These are phyloP conservation scores for Oncorhynchus tshawytscha DNA, from an alignment of 2,113 vertebrate species.

Conservation along the genomic window DNA sequence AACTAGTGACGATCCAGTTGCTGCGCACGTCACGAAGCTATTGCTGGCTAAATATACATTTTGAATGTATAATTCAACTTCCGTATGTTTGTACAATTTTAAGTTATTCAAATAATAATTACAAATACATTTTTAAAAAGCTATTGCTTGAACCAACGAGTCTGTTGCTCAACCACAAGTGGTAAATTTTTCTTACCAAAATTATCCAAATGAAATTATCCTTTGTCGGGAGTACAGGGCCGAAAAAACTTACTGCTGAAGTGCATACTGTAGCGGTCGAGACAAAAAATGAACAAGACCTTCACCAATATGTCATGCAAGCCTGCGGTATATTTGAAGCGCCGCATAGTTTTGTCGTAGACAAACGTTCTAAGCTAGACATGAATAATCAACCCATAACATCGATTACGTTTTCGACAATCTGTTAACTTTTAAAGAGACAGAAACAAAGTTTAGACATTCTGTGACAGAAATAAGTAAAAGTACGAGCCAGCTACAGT, in stretches of 20 bases:
- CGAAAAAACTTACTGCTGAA: conserved; percentile 85
- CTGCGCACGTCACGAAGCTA: no score
- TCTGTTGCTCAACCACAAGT: no score
- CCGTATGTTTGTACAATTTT: no score
- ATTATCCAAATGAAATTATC: conserved; percentile 91
- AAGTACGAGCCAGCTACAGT: no score
- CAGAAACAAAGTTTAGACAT: background rate
- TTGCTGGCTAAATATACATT: no score
- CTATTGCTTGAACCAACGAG: no score
- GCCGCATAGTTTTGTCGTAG: conserved; percentile 19
- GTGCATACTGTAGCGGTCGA: conserved; percentile 83
- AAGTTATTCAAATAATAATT: no score
- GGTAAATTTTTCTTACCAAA: conserved; percentile 72
- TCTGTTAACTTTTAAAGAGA: background rate
- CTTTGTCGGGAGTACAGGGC: conserved; percentile 88
- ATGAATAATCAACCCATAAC: background rate
- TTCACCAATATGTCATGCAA: background rate
- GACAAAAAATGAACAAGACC: background rate
- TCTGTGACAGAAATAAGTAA: no score
- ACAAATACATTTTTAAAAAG: no score
- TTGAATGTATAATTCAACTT: no score
- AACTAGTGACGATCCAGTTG: no score
- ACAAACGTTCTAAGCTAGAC: background rate
- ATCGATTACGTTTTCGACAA: background rate
- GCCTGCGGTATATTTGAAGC: background rate